These are phyloP conservation scores for Chiroxiphia lanceolata DNA, from an alignment of 2,797 vertebrate genomes.

Conservation along the genomic window DNA sequence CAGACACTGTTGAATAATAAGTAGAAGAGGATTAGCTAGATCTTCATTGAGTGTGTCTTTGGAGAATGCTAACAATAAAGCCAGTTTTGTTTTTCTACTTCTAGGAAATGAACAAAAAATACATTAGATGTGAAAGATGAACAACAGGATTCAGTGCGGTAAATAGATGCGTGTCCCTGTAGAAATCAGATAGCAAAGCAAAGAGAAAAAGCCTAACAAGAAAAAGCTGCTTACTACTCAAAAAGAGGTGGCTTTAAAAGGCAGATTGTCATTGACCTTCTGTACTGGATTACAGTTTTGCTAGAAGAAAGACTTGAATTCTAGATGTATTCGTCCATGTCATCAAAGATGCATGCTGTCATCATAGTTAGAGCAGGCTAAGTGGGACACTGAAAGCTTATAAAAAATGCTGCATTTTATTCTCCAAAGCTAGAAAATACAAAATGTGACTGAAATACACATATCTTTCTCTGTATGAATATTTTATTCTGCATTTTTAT, in stretches of 20 bases:
- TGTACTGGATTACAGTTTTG: constrained; percentile 44
- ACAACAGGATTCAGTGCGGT: constrained; percentile 37
- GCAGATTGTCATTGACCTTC: constrained; percentile 61
- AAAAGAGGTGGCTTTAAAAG: constrained; percentile 36
- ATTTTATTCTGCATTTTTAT: background rate
- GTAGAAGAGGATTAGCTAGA: constrained; percentile 51
- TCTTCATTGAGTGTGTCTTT: constrained; percentile 44
- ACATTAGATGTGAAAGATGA: constrained; percentile 27
- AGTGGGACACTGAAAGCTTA: constrained; percentile 21
- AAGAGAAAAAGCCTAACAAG: constrained; percentile 26
- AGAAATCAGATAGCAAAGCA: constrained; percentile 53
- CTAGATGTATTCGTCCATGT: constrained; percentile 60
- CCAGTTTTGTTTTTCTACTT: constrained; percentile 29
- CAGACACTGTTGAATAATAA: constrained; percentile 52
- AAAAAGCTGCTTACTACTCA: constrained; percentile 9
- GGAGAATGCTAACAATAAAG: constrained; percentile 30
- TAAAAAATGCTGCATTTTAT: constrained; percentile 13
- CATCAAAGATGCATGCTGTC: constrained; percentile 55
- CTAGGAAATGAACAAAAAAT: constrained; percentile 47
- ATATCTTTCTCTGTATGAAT: background rate
- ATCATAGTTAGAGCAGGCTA: constrained; percentile 20
- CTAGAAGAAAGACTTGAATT: constrained; percentile 60
- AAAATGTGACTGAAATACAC: background rate
- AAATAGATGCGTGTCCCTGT: constrained; percentile 44
- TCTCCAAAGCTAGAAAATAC: background rate